Evolutionary conservation across 1,140 invertebrate genomes (phyloP).

Genomic region (Drosophila equinoxialis): DNA sequence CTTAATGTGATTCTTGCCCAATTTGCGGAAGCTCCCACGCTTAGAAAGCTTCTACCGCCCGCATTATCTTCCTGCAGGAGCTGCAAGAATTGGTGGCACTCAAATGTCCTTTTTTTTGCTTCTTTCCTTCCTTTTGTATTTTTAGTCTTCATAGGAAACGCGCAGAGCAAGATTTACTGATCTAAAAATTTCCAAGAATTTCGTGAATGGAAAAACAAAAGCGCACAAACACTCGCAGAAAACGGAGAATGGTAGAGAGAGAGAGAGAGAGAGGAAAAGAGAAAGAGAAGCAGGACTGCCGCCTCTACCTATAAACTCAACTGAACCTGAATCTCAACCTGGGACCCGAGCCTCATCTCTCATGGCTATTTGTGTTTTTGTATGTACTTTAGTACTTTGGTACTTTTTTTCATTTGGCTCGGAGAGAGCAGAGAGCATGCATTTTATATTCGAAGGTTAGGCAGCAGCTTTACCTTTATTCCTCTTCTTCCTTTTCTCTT

Average conservation of each 20-base stretch:
- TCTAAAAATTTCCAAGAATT: slow-evolving; percentile 79
- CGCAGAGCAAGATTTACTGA: slow-evolving; percentile 65
- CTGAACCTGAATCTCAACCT: slow-evolving; percentile 62
- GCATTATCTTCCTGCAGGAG: slow-evolving; percentile 61
- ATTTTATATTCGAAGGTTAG: slow-evolving; percentile 31
- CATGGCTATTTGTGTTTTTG: slow-evolving; percentile 45
- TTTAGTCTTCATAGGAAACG: slow-evolving; percentile 63
- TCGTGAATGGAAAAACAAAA: slow-evolving; percentile 79
- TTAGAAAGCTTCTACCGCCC: slow-evolving; percentile 19
- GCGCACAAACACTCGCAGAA: slow-evolving; percentile 45
- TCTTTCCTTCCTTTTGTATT: slow-evolving; percentile 15
- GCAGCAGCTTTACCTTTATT: slow-evolving; percentile 38
- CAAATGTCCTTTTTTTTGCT: slow-evolving; percentile 50
- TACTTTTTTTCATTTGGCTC: slow-evolving; percentile 54
- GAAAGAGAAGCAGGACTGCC: slow-evolving; percentile 28
- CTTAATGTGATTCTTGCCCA: slow-evolving; percentile 31
- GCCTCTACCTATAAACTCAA: slow-evolving; percentile 64
- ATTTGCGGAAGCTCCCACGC: slow-evolving; percentile 71
- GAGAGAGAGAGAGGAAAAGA: not conserved
- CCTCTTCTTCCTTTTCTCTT: slow-evolving; percentile 1
- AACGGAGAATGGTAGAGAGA: slow-evolving; percentile 4
- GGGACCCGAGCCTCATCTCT: slow-evolving; percentile 39
- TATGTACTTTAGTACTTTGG: slow-evolving; percentile 62
- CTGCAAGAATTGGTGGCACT: slow-evolving; percentile 20
- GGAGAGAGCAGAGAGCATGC: slow-evolving; percentile 38